Evolutionary conservation across 2,113 vertebrate genomes (phyloP).

Genomic region (Sapajus apella): DNA sequence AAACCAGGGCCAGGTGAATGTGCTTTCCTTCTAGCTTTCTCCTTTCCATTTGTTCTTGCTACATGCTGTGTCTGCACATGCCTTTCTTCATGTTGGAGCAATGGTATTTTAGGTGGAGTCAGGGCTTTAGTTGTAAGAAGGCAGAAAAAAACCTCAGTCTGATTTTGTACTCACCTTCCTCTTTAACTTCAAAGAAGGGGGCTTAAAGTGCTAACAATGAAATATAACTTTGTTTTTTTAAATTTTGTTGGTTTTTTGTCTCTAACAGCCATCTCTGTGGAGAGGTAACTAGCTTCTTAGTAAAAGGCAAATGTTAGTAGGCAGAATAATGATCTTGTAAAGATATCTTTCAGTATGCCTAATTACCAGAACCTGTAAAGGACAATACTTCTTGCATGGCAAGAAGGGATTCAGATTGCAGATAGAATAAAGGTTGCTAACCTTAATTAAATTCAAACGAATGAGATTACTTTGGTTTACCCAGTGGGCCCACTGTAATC

Average conservation of each 20-base stretch:
- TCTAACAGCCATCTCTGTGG: background rate
- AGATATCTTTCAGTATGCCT: background rate
- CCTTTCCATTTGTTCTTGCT: background rate
- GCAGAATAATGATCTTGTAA: background rate
- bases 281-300: background rate
- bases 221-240: background rate
- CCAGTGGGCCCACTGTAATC: background rate
- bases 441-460: background rate
- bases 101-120: background rate
- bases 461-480: background rate
- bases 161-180: background rate
- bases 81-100: background rate
- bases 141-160: background rate
- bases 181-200: background rate
- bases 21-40: background rate
- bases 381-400: background rate
- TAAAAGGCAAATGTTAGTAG: background rate
- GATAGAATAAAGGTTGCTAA: background rate
- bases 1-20: background rate
- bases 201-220: background rate
- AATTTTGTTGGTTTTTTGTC: background rate
- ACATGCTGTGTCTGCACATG: background rate
- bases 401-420: background rate
- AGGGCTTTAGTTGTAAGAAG: background rate
- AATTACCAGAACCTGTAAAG: background rate